These are phyloP conservation scores for Cryptoprocta ferox DNA, from an alignment of 2,797 vertebrate species.

Conservation along the genomic window DNA sequence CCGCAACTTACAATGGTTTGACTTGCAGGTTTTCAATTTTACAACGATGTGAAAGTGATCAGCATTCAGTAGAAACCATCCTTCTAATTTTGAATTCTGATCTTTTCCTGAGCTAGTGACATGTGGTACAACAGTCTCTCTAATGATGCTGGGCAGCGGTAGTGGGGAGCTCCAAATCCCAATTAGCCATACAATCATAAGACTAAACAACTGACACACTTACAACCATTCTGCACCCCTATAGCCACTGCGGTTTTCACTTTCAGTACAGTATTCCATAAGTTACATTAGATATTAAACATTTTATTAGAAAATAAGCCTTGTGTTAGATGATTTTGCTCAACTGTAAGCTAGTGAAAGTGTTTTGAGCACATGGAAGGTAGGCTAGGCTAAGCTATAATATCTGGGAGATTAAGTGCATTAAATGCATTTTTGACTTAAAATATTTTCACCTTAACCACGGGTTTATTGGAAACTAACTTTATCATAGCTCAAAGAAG, in stretches of 20 bases:
- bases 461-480: not conserved
- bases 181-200: not conserved
- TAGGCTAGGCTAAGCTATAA: not conserved
- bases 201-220: not conserved
- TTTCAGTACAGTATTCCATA: not conserved
- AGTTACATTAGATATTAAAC: not conserved
- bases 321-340: not conserved
- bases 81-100: not conserved
- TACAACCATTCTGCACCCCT: not conserved
- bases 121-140: not conserved
- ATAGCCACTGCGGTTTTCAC: not conserved
- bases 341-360: not conserved
- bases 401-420: not conserved
- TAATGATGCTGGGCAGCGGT: not conserved
- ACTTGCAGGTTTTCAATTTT: not conserved
- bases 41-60: not conserved
- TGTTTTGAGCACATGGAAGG: not conserved
- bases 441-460: not conserved
- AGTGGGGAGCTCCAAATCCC: not conserved
- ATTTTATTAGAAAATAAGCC: not conserved
- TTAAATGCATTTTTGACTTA: not conserved
- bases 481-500: not conserved
- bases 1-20: not conserved
- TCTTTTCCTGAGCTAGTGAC: not conserved
- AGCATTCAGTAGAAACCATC: not conserved